Evolutionary conservation across 2,888 invertebrate genomes (phyloP), one percentile per base, ranked within the genome.

Genomic region (Melanostoma mellinum): DNA sequence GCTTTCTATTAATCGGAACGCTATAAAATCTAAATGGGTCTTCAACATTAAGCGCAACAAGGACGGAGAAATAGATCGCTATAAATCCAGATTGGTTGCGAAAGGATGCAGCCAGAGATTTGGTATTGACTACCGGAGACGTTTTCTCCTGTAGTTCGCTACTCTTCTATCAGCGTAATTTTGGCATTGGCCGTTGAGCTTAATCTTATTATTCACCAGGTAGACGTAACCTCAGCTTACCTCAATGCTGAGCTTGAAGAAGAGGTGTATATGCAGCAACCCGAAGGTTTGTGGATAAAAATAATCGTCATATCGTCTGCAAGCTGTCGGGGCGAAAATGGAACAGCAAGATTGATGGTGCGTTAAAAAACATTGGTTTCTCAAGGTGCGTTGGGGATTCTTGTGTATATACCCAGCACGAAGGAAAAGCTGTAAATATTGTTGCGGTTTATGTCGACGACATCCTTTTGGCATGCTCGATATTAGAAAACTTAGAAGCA

Each of bases 41-140:
- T 84, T 78, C 30, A 78, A 69, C 40, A 56, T 56, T 8, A 84
- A 84, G 48, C 36, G 69, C 8, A 48, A 78, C 35, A 32, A 40
- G n/a, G 6, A 60, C 32, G 74, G 74, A n/a, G 48, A 53, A 5
- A 55, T 77, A 40, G 40, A 68, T 4, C 38, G 61, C 0, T 75
- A 80, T 55, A 85, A 84, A 56, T 53, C 60, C 4, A n/a, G 85
- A 46, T 8, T 72, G 6, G 78, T 76, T 3, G 76, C 61, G 3
- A 76, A 81, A 42, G 74, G 80, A 3, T 85, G 69, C 63, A 56
- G 50, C 8, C 77, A 80, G 55, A 50, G 33, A 52, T 35, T 30
- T 32, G 77, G 65, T 4, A 8, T 78, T 3, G 56, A 69, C 50
- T 78, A 67, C 6, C 32, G 2, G 74, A 84, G 40, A 84, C 74